Percentiles rank a stretch among this genome's conserved stretches.
These are phyloP conservation scores for Troilus luridus DNA, from an alignment of 2,888 invertebrate genomes.

Conservation along the genomic window DNA sequence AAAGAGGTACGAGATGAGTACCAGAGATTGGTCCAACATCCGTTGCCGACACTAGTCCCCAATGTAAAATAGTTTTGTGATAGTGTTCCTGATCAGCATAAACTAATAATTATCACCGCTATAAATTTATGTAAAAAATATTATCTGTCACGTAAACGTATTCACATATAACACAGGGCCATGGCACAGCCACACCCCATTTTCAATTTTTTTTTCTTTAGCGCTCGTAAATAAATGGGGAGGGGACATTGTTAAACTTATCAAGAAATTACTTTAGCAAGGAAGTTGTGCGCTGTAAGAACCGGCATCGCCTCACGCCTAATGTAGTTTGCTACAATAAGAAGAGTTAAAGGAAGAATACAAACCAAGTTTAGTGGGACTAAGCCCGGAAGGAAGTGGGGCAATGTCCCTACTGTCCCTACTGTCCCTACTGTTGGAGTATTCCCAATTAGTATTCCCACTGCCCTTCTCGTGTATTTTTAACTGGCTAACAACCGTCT, in stretches of 20 bases:
- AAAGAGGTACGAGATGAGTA: no score
- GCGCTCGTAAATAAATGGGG: not conserved
- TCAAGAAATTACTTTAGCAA: not conserved
- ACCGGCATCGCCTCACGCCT: not conserved
- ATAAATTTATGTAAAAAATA: no score
- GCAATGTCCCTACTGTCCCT: no score
- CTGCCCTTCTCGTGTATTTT: not conserved
- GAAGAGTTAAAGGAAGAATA: not conserved
- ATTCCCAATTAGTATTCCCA: not conserved
- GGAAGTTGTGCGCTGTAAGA: not conserved
- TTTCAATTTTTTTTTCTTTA: not conserved
- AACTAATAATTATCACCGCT: no score
- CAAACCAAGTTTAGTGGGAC: not conserved
- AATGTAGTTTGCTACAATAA: not conserved
- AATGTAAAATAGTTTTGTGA: no score
- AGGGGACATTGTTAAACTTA: not conserved
- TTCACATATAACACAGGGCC: no score
- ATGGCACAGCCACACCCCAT: no score
- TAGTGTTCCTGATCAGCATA: no score
- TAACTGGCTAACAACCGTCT: not conserved
- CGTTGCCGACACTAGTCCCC: no score
- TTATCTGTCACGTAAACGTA: no score
- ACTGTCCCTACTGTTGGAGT: no score
- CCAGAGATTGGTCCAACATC: no score
- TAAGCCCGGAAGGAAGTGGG: conserved; percentile 4